These are phyloP conservation scores for Tipula lateralis DNA, from an alignment of 2,888 invertebrate species.

Conservation along the genomic window DNA sequence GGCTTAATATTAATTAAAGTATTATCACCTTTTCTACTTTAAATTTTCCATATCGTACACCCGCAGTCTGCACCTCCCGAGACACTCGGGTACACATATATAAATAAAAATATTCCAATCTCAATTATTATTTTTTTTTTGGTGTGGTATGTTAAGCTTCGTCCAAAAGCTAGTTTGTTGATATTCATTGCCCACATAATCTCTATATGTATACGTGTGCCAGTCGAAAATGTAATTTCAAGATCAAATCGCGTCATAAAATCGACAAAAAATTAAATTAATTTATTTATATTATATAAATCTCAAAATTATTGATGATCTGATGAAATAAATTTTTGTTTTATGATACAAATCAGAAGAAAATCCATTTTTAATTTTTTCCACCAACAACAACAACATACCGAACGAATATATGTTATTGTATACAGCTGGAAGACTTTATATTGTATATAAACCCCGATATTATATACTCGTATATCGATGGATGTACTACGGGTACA, in stretches of 20 bases:
- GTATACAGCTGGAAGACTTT: not conserved
- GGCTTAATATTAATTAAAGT: not conserved
- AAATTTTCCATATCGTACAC: not conserved
- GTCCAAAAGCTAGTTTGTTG: not conserved
- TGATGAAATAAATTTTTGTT: not conserved
- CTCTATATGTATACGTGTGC: too few relatives aligned
- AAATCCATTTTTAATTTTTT: not conserved
- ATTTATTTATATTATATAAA: not conserved
- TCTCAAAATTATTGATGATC: slow-evolving; percentile 11
- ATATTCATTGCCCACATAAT: too few relatives aligned
- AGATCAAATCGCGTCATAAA: not conserved
- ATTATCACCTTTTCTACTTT: not conserved
- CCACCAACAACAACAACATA: not conserved
- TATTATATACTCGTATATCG: not conserved
- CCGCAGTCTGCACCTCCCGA: not conserved
- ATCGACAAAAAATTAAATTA: not conserved
- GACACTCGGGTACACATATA: not conserved
- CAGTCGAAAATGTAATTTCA: not conserved
- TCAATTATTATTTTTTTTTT: too few relatives aligned
- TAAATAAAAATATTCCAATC: not conserved
- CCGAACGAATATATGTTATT: not conserved
- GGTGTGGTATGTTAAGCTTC: not conserved
- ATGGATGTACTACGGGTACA: not conserved
- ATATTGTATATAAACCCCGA: not conserved
- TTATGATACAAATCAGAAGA: not conserved